These are phyloP conservation scores for Chaetodon auriga DNA, from an alignment of 2,113 vertebrate species.

Conservation along the genomic window DNA sequence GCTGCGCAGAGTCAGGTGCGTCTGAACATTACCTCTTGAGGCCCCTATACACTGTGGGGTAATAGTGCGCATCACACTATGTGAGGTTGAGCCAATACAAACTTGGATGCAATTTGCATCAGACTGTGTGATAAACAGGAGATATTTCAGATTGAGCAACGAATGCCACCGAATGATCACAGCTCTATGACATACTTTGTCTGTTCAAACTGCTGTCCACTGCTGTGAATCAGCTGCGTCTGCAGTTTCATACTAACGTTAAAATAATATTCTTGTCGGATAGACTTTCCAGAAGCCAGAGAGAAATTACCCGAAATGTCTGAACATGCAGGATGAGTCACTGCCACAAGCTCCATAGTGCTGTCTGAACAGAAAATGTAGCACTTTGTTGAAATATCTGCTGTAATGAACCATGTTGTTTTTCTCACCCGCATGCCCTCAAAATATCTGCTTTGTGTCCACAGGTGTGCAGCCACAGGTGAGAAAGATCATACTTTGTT, in stretches of 20 bases:
- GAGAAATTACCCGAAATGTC: neutral
- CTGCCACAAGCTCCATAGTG: neutral
- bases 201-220: neutral
- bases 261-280: neutral
- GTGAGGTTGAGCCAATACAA: too few relatives aligned
- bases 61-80: too few relatives aligned
- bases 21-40: neutral
- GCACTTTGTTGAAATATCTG: neutral
- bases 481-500: neutral
- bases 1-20: neutral
- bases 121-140: too few relatives aligned
- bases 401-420: fast-evolving
- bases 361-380: neutral
- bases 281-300: neutral
- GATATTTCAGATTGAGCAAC: too few relatives aligned
- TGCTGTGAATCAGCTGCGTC: neutral
- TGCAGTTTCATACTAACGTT: neutral
- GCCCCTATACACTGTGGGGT: too few relatives aligned
- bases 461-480: constrained; percentile 32
- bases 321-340: constrained; percentile 1
- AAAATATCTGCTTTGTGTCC: neutral
- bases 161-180: too few relatives aligned
- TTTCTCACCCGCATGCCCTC: neutral
- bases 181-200: too few relatives aligned
- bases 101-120: too few relatives aligned